These are phyloP conservation scores for Charina bottae DNA, from an alignment of 2,113 vertebrate species.

Conservation along the genomic window DNA sequence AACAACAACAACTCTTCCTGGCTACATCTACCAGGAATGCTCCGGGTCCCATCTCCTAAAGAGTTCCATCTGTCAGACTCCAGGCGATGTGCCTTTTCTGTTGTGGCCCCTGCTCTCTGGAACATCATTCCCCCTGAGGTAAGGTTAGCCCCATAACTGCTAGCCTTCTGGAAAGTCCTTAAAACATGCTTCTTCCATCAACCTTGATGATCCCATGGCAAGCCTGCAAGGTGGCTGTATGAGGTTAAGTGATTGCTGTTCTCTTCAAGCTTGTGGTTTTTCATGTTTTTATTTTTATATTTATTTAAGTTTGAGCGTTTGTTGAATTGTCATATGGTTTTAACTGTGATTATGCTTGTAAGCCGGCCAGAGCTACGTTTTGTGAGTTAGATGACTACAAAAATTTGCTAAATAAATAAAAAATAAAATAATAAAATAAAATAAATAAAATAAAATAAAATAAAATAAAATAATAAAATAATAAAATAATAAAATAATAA, in stretches of 20 bases:
- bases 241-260: neutral
- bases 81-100: neutral
- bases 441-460: too few species aligned
- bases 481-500: too few species aligned
- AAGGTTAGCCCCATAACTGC: neutral
- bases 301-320: neutral
- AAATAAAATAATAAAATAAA: too few species aligned
- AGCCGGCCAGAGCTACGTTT: too few species aligned
- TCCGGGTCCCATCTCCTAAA: neutral
- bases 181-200: neutral
- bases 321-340: too few species aligned
- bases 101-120: neutral
- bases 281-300: neutral
- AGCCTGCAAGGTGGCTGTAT: neutral
- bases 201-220: neutral
- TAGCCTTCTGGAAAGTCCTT: neutral
- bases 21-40: neutral
- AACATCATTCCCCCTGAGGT: neutral
- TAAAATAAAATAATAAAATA: too few species aligned
- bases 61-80: neutral
- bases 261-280: neutral
- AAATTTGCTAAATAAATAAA: neutral
- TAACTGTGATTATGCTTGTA: too few species aligned
- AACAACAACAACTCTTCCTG: too few species aligned
- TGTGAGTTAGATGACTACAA: too few species aligned